phyloP scores from a whole-genome alignment of 2,113 vertebrate species.

The Isurus oxyrinchus region DNA sequence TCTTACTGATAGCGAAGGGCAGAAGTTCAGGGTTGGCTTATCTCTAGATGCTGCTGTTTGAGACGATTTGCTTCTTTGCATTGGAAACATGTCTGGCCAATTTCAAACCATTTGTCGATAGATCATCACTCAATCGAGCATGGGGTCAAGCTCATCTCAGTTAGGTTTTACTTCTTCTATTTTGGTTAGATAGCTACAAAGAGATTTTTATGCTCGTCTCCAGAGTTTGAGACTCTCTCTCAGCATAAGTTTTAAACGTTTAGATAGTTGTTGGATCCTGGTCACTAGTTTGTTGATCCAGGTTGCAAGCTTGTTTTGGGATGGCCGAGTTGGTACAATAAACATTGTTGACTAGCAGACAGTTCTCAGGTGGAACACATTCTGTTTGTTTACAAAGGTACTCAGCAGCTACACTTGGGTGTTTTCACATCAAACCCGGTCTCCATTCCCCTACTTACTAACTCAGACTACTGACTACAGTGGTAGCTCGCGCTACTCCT shows the following conservation, averaged over 20 bases:
- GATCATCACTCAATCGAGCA: background rate
- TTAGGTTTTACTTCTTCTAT: background rate
- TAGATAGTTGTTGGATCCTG: background rate
- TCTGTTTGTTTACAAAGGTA: too few species aligned
- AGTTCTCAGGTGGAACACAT: too few species aligned
- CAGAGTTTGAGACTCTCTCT: background rate
- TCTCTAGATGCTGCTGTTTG: background rate
- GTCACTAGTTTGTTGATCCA: too few species aligned
- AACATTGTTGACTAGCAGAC: too few species aligned
- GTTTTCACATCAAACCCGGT: too few species aligned
- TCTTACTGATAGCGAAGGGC: background rate
- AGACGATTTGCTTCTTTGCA: background rate
- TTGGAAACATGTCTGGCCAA: background rate
- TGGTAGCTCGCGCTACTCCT: too few species aligned
- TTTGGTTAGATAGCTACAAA: background rate
- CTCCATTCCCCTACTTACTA: too few species aligned
- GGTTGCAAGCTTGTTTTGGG: too few species aligned
- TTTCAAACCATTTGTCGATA: background rate
- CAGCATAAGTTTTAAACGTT: background rate
- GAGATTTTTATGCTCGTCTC: background rate
- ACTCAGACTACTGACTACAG: too few species aligned
- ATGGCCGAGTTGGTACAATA: too few species aligned
- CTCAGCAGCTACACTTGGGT: too few species aligned
- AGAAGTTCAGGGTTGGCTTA: background rate
- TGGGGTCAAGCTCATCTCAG: background rate